Conservation (phyloP, 1,140 invertebrate species). For the Himalopsyche phryganea region DNA sequence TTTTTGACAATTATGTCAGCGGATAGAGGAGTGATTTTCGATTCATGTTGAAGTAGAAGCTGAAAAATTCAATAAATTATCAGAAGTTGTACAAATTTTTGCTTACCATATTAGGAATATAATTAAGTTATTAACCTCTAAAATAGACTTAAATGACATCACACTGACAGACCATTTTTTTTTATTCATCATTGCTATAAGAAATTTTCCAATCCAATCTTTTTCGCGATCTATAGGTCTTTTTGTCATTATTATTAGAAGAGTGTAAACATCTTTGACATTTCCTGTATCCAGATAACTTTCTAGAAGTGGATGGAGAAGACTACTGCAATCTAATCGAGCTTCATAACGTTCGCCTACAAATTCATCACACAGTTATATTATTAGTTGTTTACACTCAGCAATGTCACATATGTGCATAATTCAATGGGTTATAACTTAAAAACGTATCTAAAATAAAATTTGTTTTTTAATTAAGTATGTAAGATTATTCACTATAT, state of each 20-base stretch:
- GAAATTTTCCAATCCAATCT: constrained; percentile 35
- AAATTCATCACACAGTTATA: not conserved
- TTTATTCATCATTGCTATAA: constrained; percentile 27
- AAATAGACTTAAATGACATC: constrained; percentile 28
- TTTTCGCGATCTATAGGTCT: constrained; percentile 6
- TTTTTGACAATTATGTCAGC: too few species aligned
- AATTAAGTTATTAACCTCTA: constrained; percentile 32
- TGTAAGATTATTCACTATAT: not conserved
- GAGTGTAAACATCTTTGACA: constrained; percentile 23
- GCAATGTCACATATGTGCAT: not conserved
- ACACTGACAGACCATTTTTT: constrained; percentile 27
- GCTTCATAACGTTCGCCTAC: constrained; percentile 27
- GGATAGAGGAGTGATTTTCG: not conserved
- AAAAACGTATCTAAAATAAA: not conserved
- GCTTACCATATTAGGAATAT: too few species aligned
- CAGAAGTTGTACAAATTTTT: too few species aligned
- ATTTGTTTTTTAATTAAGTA: not conserved
- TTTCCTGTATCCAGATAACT: constrained; percentile 34
- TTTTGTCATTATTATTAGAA: constrained; percentile 37
- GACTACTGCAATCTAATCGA: constrained; percentile 34
- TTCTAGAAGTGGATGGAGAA: constrained; percentile 35
- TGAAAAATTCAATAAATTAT: constrained; percentile 1
- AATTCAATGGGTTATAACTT: not conserved
- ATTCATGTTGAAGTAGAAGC: not conserved
- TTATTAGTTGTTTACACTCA: not conserved